Base-by-base conservation (phyloP, 1,140 invertebrate species). In the Plectrocnemia conspersa region DNA sequence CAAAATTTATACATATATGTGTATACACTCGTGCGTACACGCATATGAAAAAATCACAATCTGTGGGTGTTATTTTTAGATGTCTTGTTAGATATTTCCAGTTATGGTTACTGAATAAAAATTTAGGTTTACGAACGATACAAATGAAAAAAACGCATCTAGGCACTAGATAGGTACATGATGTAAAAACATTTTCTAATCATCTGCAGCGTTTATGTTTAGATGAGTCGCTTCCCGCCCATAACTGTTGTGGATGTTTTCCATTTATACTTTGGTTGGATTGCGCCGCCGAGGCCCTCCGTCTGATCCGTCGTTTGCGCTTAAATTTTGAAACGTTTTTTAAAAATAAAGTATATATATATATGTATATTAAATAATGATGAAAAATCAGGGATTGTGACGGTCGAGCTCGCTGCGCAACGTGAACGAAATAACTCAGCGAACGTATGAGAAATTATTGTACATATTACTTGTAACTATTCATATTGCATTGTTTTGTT, bases 81-180 rank as follows among this genome's bases (percentile, higher is more conserved):
- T 57, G 55, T 57, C 55, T 52, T 57, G 55, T 57, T 57, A 57
- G 55, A 57, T 57, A 57, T 52, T 57, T 52, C 55, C 48, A 57
- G 55, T 57, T 57, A 57, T 52, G 49, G 52, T 52, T 57, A 57
- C 48, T 46, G 49, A 47, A 49, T 56, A 47, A 46, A 33, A 48
- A 56, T 33, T 35, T 23, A 50, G 44, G 50, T 23, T 42, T 32
- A 46, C 32, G 42, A 57, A 52, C 40, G 42, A 47, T 42, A 40
- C 33, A 56, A 56, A 56, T n/a, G 11, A 19, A 48, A 49, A 23
- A 54, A 29, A 36, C 41, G 55, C 55, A 47, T 57, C 40, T 57
- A 57, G 55, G 55, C 55, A 52, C 55, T 57, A 52, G 48, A 57
- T 57, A 57, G 48, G 42, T 52, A 57, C 41, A 46, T 57, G 48